Base-by-base conservation (phyloP, 2,888 invertebrate species). In the Barypeithes pellucidus region DNA sequence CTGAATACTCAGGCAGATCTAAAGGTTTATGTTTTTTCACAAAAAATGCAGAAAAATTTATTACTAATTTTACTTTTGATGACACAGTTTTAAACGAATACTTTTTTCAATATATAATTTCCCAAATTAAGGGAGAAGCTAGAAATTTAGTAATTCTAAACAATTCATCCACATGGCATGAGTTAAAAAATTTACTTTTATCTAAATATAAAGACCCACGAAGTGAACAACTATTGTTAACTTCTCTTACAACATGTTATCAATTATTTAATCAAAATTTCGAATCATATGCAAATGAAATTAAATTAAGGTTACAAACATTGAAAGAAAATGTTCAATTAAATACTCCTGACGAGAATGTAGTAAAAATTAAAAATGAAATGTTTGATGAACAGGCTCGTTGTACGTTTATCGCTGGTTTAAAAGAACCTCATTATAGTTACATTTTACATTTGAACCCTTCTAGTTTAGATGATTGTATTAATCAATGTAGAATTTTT, bases 301-400 rank as follows among this genome's bases (percentile, higher is more conserved):
- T 57, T 7, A 57, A 57, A 16, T 24, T 33, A 57, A 57, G 36
- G 16, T 24, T 57, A 24, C 57, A 57, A 14, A 57, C 16, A 14
- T 57, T 57, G 22, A 57, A 57, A 57, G 57, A 57, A 33, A 57
- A 57, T 57, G 57, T 16, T 14, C 57, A 57, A 18, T 33, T 57
- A 16, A 36, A 57, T 29, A 29, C 1, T 11, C 1, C 24, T 2
- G 57, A 57, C 22, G 33, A 57, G 16, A 29, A 29, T 1, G 16
- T 9, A 14, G 8, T 57, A 5, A 14, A 47, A 47, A 47, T 47
- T 14, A 47, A 57, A 57, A 33, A 24, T 24, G 14, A 14, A 12
- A 29, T 33, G 33, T 24, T 33, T 24, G 57, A 57, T 8, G 36
- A 57, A 57, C 57, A 57, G 24, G 14, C 57, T 29, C 36, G 14